Evolutionary conservation across 2,797 vertebrate genomes (phyloP).

Genomic region (Syngnathus rostellatus): DNA sequence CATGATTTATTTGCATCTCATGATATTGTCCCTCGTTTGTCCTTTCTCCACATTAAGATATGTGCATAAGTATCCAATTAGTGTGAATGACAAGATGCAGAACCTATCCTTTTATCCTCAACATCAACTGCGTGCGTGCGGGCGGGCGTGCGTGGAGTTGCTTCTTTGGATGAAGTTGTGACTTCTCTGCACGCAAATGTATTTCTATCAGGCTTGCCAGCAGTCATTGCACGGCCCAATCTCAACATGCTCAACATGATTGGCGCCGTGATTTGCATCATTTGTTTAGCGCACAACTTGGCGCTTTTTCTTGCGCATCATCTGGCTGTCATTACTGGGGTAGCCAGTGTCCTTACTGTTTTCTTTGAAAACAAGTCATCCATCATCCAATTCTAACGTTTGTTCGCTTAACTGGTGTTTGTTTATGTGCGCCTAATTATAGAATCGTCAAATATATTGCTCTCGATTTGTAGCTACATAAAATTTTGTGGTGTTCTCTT

Average conservation of each 20-base stretch:
- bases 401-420: conserved; percentile 29
- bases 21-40: conserved; percentile 22
- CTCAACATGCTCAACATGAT: conserved; percentile 33
- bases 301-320: conserved; percentile 40
- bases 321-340: conserved; percentile 51
- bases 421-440: background rate
- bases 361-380: conserved; percentile 29
- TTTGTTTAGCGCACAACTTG: conserved; percentile 53
- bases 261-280: conserved; percentile 31
- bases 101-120: conserved; percentile 17
- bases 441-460: background rate
- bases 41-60: conserved; percentile 27
- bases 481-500: background rate
- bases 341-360: conserved; percentile 48
- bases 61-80: conserved; percentile 7
- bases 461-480: conserved; percentile 16
- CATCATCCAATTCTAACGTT: conserved; percentile 44
- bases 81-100: conserved; percentile 14
- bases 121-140: background rate
- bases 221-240: conserved; percentile 13
- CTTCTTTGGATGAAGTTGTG: conserved; percentile 26
- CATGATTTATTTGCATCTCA: conserved; percentile 19
- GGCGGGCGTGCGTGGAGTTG: background rate
- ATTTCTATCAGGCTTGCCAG: conserved; percentile 30
- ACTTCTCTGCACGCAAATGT: conserved; percentile 50